A percentile compares a stretch with the other conserved stretches of the same genome.
Evolutionary conservation across 2,888 invertebrate genomes (phyloP).

Genomic region (Toxonevra muliebris): DNA sequence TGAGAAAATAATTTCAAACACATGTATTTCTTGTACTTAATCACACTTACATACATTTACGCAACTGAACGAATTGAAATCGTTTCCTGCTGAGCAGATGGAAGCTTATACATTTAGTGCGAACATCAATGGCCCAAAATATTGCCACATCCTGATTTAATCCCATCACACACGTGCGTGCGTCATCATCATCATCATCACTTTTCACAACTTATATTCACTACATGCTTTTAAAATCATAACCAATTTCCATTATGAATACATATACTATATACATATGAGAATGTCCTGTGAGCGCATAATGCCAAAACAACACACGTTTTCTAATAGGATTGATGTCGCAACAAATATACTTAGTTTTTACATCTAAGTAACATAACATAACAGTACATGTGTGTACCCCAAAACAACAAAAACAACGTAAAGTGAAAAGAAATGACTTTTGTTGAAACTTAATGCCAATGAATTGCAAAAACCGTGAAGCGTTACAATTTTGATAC

Average conservation of each 20-base stretch:
- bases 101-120: background rate
- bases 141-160: constrained; percentile 4
- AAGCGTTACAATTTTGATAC: constrained; percentile 32
- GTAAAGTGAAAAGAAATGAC: constrained; percentile 15
- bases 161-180: constrained; percentile 34
- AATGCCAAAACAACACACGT: constrained; percentile 38
- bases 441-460: constrained; percentile 39
- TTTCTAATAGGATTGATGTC: constrained; percentile 45
- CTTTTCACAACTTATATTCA: too few relatives aligned
- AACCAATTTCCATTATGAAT: constrained; percentile 18
- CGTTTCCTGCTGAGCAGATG: background rate
- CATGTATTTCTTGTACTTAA: too few relatives aligned
- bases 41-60: too few relatives aligned
- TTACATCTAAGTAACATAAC: too few relatives aligned
- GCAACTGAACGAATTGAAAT: too few relatives aligned
- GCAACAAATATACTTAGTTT: constrained; percentile 31
- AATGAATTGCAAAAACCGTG: constrained; percentile 44
- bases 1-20: too few relatives aligned
- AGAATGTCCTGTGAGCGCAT: constrained; percentile 35
- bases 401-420: background rate
- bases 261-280: constrained; percentile 23
- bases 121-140: background rate
- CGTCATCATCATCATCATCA: constrained; percentile 14
- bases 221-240: constrained; percentile 22
- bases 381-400: background rate